Percentiles rank a stretch among this genome's conserved stretches.
Evolutionary conservation across 2,797 vertebrate species (phyloP).

Genomic region (Cynopterus sphinx): DNA sequence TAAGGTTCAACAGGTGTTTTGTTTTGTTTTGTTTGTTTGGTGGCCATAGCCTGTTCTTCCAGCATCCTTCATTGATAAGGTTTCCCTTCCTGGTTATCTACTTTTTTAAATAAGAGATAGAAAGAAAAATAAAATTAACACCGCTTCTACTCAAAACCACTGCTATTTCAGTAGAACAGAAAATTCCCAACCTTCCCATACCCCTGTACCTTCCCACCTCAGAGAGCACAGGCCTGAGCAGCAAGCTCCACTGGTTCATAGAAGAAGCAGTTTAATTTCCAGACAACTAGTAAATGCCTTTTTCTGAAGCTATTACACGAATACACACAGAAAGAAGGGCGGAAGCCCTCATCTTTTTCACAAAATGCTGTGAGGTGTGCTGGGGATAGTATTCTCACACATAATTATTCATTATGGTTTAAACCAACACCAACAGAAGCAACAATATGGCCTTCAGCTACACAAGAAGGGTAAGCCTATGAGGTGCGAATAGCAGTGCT

Average conservation of each 20-base stretch:
- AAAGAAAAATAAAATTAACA: neutral
- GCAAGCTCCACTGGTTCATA: neutral
- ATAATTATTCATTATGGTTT: neutral
- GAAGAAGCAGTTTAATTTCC: neutral
- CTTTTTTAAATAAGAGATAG: neutral
- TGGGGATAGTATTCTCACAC: neutral
- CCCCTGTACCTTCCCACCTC: neutral
- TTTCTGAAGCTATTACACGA: constrained; percentile 7
- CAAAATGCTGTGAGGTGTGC: neutral
- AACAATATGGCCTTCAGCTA: neutral
- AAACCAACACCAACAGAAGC: neutral
- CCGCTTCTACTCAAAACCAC: constrained; percentile 11
- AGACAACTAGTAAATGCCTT: neutral
- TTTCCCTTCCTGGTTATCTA: neutral
- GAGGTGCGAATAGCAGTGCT: rapidly evolving
- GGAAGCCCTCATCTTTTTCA: neutral
- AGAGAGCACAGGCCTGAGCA: neutral
- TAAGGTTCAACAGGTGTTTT: neutral
- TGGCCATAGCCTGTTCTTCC: neutral
- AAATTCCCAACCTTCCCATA: neutral
- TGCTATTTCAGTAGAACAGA: neutral
- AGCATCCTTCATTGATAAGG: neutral
- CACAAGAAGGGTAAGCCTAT: neutral
- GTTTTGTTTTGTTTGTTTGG: neutral
- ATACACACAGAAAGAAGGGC: neutral